A percentile compares a stretch with the other conserved stretches of the same genome.
Evolutionary conservation across 1,140 invertebrate species (phyloP).

Genomic region (Drosophila nannoptera): DNA sequence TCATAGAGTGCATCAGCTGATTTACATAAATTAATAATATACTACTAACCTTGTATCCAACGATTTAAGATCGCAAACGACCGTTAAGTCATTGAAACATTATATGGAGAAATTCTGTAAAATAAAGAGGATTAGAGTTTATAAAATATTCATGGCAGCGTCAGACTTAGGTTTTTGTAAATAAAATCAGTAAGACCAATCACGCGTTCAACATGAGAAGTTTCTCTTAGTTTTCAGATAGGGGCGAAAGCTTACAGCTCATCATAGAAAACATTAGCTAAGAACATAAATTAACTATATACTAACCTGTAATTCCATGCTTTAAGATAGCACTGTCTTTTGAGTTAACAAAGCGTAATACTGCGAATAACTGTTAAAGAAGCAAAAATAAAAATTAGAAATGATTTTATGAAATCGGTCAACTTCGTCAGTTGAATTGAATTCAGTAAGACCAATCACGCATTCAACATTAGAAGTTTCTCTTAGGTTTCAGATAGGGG

Average conservation of each 20-base stretch:
- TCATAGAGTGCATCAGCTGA: constrained; percentile 31
- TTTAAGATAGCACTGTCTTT: too few species aligned
- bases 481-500: constrained; percentile 50
- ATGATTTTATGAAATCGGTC: background rate
- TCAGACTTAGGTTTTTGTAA: background rate
- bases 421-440: background rate
- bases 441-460: constrained; percentile 45
- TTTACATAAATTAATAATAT: constrained; percentile 21
- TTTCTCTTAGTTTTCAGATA: constrained; percentile 27
- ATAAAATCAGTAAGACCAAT: constrained; percentile 41
- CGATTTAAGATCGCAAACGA: background rate
- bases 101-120: background rate
- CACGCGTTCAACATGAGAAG: constrained; percentile 48
- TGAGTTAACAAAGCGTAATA: background rate
- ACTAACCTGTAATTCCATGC: background rate
- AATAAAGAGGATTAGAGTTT: too few species aligned
- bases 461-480: constrained; percentile 51
- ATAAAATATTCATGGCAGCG: too few species aligned
- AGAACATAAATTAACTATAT: background rate
- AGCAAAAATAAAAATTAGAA: background rate
- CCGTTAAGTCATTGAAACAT: background rate
- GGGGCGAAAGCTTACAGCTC: constrained; percentile 47
- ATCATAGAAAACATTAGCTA: constrained; percentile 14
- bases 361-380: background rate
- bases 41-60: background rate